phyloP scores from a whole-genome alignment of 92 coral and sea anemone genomes.

The Zoanthus sociatus region DNA sequence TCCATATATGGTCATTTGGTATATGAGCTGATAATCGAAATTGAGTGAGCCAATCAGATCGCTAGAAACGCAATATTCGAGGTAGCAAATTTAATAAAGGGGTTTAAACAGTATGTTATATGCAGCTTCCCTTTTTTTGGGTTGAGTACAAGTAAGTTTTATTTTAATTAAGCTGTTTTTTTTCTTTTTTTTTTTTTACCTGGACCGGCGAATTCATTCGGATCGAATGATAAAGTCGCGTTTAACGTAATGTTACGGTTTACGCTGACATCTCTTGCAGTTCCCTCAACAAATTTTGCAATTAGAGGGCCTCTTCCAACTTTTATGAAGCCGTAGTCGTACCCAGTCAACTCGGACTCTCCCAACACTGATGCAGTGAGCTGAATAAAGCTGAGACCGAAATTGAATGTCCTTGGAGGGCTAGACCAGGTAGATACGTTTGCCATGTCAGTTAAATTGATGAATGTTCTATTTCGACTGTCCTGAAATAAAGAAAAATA shows the following conservation, averaged over 20 bases:
- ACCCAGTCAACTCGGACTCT: neutral
- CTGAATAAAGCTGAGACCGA: neutral
- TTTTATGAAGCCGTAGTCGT: constrained; percentile 14
- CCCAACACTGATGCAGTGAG: constrained; percentile 7
- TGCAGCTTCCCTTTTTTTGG: too few species aligned
- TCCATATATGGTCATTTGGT: too few species aligned
- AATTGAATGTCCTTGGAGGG: neutral
- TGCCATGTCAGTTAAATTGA: neutral
- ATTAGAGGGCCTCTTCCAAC: neutral
- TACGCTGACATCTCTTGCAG: neutral
- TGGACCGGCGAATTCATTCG: constrained; percentile 22
- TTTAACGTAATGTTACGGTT: constrained; percentile 36
- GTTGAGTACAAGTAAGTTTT: too few species aligned
- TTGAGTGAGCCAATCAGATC: too few species aligned
- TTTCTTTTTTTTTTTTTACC: neutral
- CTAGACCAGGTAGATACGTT: neutral
- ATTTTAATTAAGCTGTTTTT: too few species aligned
- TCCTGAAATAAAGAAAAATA: neutral
- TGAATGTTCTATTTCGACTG: neutral
- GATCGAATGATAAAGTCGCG: constrained; percentile 29
- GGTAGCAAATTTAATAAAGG: too few species aligned
- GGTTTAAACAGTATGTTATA: too few species aligned
- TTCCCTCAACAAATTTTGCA: neutral
- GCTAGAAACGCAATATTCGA: too few species aligned
- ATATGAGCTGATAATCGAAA: too few species aligned